These are phyloP conservation scores for Amblyopsis rosae DNA, from an alignment of 2,113 vertebrate species.

Conservation along the genomic window DNA sequence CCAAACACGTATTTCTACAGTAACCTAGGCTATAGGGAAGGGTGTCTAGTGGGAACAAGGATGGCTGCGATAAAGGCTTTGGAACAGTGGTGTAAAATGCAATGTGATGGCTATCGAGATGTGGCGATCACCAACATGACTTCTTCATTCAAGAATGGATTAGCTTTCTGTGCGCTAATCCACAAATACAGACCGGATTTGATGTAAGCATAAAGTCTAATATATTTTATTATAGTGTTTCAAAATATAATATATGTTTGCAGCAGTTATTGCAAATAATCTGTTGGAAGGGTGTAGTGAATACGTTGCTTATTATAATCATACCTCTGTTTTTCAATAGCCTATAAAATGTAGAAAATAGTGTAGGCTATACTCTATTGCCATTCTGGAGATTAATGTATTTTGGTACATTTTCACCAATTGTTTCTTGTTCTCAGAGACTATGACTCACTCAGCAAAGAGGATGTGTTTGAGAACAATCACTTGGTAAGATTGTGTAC, in stretches of 20 bases:
- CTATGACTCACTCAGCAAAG: conserved; percentile 86
- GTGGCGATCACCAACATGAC: conserved; percentile 95
- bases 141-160: conserved; percentile 90
- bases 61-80: conserved; percentile 92
- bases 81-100: conserved; percentile 90
- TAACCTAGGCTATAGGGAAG: background rate
- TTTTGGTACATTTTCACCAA: background rate
- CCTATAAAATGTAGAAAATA: too few species aligned
- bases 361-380: too few species aligned
- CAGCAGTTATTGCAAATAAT: too few species aligned
- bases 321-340: too few species aligned
- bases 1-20: background rate
- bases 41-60: conserved; percentile 6
- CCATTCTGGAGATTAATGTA: background rate
- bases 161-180: conserved; percentile 96
- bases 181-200: conserved; percentile 93
- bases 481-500: conserved; percentile 83
- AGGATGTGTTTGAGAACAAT: conserved; percentile 95
- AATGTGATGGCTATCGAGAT: conserved; percentile 89
- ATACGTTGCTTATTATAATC: too few species aligned
- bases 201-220: conserved; percentile 81
- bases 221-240: too few species aligned
- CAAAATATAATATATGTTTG: too few species aligned
- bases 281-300: too few species aligned
- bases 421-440: conserved; percentile 77